These are phyloP conservation scores for Hirundichthys speculiger DNA, from an alignment of 2,113 vertebrate species.

Conservation along the genomic window DNA sequence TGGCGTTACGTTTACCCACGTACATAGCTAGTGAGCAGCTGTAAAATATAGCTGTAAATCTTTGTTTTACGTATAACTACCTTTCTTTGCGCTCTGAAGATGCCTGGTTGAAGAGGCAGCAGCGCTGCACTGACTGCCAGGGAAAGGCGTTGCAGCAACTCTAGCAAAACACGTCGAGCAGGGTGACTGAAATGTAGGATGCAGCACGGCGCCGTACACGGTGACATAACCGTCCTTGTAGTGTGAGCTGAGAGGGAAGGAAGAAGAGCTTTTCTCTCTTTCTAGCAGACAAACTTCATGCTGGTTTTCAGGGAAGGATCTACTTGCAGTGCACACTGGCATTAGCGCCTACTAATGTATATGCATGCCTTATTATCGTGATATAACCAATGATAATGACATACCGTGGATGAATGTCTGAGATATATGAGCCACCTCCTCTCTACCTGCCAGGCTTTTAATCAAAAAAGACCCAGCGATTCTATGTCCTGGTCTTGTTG, in stretches of 20 bases:
- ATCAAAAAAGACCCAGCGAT: slow-evolving; percentile 67
- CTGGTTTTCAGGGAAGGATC: slow-evolving; percentile 21
- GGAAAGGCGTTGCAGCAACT: slow-evolving; percentile 1
- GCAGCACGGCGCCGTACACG: neutral
- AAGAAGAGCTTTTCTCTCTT: slow-evolving; percentile 39
- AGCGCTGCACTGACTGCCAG: neutral
- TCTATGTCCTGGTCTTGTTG: slow-evolving; percentile 67
- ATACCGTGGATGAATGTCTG: slow-evolving; percentile 61
- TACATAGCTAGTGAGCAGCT: slow-evolving; percentile 8
- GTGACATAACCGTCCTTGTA: slow-evolving; percentile 44
- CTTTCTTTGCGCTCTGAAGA: neutral
- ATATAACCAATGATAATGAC: slow-evolving; percentile 71
- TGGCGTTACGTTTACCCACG: slow-evolving; percentile 33
- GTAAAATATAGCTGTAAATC: slow-evolving; percentile 6
- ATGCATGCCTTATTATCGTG: slow-evolving; percentile 61
- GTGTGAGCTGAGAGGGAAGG: slow-evolving; percentile 47
- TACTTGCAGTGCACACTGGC: slow-evolving; percentile 29
- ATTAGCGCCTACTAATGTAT: slow-evolving; percentile 50
- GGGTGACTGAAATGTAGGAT: neutral
- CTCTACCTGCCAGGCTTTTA: slow-evolving; percentile 66
- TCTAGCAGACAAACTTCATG: slow-evolving; percentile 29
- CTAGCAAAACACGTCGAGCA: neutral
- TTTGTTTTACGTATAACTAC: neutral
- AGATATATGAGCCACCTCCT: slow-evolving; percentile 59
- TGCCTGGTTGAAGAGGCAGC: neutral